Evolutionary conservation across 2,797 vertebrate genomes (phyloP), one percentile per base, ranked within the genome.

Genomic region (Philypnodon macrostomus): DNA sequence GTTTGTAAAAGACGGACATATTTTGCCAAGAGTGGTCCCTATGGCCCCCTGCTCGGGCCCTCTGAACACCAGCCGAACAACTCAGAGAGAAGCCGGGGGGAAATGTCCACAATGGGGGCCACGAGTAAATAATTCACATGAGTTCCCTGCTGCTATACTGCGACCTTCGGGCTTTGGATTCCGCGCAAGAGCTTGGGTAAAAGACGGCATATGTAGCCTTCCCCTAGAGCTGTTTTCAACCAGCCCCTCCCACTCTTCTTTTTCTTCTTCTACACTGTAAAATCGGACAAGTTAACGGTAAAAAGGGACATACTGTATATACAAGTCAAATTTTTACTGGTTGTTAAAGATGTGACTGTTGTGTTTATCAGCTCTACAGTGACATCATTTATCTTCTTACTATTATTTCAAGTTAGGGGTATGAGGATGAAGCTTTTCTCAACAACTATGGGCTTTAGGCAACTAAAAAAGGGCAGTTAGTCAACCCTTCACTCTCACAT

Each of bases 91-190:
- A 35, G 60, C 70, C 14, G 21, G 14, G 62, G 68, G 50, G 52
- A 67, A 65, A 51, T 46, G 59, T 56, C 70, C 71, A 52, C 62
- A 66, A 62, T 40, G 48, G 68, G 55, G 67, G 47, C 39, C 18
- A 35, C 18, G 19, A 73, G 73, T 81, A 74, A 81, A 87, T 87
- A 61, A 83, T 81, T 75, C 37, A 77, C 42, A 55, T 3, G 18
- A 54, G 14, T 53, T 73, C 64, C 55, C 66, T 63, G 49, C 62
- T 51, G 70, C 69, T 67, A 57, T 27, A 31, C 58, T 53, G 52
- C 14, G 61, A 63, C 68, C 80, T 73, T 46, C 19, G 7, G 75
- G 80, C 72, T 61, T 23, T 66, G 42, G 65, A 48, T 57, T 57
- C 63, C 60, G 48, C 41, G 38, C 56, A 65, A 53, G 50, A 58